Percentiles rank a stretch among this genome's conserved stretches.
These are phyloP conservation scores for Drepanosiphum platanoidis DNA, from an alignment of 2,888 invertebrate species.

Conservation along the genomic window DNA sequence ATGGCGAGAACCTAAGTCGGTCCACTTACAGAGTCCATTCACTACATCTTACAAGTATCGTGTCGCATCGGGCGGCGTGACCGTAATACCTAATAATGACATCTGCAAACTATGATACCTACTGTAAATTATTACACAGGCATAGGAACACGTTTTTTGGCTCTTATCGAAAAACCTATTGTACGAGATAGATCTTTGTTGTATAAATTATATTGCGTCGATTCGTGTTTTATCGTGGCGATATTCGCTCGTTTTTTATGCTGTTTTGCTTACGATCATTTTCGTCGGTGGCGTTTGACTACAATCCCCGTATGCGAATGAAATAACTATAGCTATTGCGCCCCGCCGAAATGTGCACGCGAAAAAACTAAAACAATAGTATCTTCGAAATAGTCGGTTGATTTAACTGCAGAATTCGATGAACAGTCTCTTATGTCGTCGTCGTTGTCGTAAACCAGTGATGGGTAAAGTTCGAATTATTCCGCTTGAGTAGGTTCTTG, in stretches of 20 bases:
- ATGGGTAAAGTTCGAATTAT: slow-evolving; percentile 16
- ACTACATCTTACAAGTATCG: background rate
- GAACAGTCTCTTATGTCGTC: background rate
- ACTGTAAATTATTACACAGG: too few species aligned
- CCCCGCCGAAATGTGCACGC: background rate
- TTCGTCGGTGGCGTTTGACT: background rate
- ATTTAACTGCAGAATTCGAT: background rate
- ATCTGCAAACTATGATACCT: background rate
- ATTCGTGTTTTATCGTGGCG: background rate
- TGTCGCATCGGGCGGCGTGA: too few species aligned
- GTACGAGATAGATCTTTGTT: too few species aligned
- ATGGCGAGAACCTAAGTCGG: background rate
- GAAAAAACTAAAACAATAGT: background rate
- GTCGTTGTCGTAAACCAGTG: slow-evolving; percentile 30
- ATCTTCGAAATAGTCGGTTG: background rate
- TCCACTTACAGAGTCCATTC: background rate
- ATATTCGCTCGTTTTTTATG: background rate
- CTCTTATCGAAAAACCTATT: background rate
- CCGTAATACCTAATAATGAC: background rate
- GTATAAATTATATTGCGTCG: too few species aligned
- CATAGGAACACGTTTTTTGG: background rate
- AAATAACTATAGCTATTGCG: too few species aligned
- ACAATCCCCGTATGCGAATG: background rate
- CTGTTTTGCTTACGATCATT: background rate
- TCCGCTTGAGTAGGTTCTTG: background rate